Percentiles rank a stretch among this genome's conserved stretches.
Evolutionary conservation across 2,888 invertebrate genomes (phyloP).

Genomic region (Epistrophella euchroma): DNA sequence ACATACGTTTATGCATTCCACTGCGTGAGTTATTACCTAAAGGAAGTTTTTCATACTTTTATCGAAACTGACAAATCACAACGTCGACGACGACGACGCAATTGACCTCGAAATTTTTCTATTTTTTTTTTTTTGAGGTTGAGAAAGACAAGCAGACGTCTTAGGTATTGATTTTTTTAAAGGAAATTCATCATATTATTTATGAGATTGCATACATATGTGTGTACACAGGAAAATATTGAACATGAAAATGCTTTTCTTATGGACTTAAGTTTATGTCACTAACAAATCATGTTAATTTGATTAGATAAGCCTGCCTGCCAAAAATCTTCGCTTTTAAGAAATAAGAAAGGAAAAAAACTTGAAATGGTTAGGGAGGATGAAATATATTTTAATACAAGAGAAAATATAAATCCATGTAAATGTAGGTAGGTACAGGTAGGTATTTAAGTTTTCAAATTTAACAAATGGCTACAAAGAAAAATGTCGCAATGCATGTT

Average conservation of each 20-base stretch:
- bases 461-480: too few species aligned
- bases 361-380: not conserved
- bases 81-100: slow-evolving; percentile 36
- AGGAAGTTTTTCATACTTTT: slow-evolving; percentile 23
- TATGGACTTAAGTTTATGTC: not conserved
- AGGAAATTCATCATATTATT: slow-evolving; percentile 29
- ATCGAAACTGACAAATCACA: slow-evolving; percentile 3
- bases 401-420: not conserved
- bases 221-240: not conserved
- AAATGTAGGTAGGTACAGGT: too few species aligned
- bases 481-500: too few species aligned
- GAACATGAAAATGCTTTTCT: slow-evolving; percentile 24
- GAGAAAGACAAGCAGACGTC: slow-evolving; percentile 6
- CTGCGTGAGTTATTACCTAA: slow-evolving; percentile 51
- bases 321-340: not conserved
- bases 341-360: not conserved
- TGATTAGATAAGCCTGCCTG: not conserved
- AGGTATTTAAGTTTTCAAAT: too few species aligned
- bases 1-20: slow-evolving; percentile 35
- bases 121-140: slow-evolving; percentile 14
- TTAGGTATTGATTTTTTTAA: slow-evolving; percentile 54
- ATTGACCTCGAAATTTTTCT: slow-evolving; percentile 52
- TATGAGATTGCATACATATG: slow-evolving; percentile 7
- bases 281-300: not conserved
- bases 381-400: not conserved